These are phyloP conservation scores for Serinus canaria DNA, from an alignment of 2,113 vertebrate species.

Conservation along the genomic window DNA sequence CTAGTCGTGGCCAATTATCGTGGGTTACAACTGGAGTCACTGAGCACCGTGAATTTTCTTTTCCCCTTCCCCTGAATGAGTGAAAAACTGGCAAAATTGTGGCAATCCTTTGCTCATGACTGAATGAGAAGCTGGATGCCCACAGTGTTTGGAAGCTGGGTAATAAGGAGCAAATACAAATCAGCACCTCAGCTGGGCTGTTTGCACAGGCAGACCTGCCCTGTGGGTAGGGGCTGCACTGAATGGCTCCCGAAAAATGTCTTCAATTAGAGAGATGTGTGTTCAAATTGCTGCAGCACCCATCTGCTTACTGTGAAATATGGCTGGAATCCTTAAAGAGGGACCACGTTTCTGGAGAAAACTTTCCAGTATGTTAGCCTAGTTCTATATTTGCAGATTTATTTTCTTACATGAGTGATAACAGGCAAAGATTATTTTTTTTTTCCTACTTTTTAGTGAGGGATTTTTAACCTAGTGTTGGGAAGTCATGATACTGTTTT, in stretches of 20 bases:
- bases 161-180: neutral
- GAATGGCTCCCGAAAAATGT: neutral
- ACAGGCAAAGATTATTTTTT: neutral
- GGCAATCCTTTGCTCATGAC: neutral
- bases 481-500: slow-evolving; percentile 48
- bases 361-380: slow-evolving; percentile 3
- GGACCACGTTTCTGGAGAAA: slow-evolving; percentile 57
- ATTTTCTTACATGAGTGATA: neutral
- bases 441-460: neutral
- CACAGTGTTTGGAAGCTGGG: neutral
- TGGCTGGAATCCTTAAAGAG: slow-evolving; percentile 73
- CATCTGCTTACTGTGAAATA: slow-evolving; percentile 33
- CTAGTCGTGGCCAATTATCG: neutral
- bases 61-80: neutral
- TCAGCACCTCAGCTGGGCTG: neutral
- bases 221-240: neutral
- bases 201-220: slow-evolving; percentile 17
- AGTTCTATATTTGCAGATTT: neutral
- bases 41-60: neutral
- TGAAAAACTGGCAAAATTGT: slow-evolving; percentile 4
- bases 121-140: neutral
- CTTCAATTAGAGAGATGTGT: neutral
- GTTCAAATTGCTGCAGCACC: slow-evolving; percentile 45
- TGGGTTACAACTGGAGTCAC: neutral
- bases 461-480: slow-evolving; percentile 35